These are phyloP conservation scores for Chaetura pelagica DNA, from an alignment of 2,113 vertebrate genomes.

Conservation along the genomic window DNA sequence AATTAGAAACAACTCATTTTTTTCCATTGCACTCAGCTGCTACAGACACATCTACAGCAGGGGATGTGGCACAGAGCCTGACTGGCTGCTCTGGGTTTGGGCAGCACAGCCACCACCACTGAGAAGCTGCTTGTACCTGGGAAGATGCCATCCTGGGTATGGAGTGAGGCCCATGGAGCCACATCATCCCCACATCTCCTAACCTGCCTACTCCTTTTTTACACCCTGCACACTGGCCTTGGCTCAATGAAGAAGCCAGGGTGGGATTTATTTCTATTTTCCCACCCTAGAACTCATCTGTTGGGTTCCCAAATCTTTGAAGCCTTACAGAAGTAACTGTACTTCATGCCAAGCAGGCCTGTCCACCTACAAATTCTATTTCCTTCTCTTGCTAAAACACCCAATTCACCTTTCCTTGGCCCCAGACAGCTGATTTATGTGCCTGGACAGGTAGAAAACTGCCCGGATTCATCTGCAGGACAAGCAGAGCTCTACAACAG, in stretches of 20 bases:
- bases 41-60: rapidly evolving
- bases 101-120: neutral
- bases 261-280: neutral
- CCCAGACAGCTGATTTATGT: neutral
- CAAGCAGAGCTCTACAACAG: neutral
- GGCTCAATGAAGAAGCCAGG: neutral
- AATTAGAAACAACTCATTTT: rapidly evolving
- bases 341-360: neutral
- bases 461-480: neutral
- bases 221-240: rapidly evolving
- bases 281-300: neutral
- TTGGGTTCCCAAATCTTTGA: neutral
- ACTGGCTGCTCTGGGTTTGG: too few relatives aligned
- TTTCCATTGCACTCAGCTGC: too few relatives aligned
- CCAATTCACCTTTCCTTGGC: neutral
- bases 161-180: rapidly evolving
- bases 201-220: too few relatives aligned
- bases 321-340: neutral
- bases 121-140: neutral
- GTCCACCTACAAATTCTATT: neutral
- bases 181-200: neutral
- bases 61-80: neutral
- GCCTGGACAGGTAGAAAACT: neutral
- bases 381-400: neutral
- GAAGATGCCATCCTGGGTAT: neutral